A percentile compares a stretch with the other conserved stretches of the same genome.
These are phyloP conservation scores for Corydoras maculifer DNA, from an alignment of 2,113 vertebrate species.

Conservation along the genomic window DNA sequence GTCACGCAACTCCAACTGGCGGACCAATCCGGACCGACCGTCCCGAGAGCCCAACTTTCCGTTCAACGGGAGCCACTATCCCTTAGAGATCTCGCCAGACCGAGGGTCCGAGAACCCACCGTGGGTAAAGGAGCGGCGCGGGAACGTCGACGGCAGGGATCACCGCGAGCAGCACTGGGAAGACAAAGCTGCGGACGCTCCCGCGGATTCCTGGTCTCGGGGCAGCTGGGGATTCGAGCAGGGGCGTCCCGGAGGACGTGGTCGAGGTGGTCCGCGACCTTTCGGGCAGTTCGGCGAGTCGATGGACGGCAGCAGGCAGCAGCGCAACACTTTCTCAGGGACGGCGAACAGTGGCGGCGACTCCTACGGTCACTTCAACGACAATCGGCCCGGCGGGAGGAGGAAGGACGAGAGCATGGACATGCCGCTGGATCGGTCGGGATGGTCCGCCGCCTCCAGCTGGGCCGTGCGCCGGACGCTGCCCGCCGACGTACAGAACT, in stretches of 20 bases:
- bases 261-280: conserved; percentile 57
- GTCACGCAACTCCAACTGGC: conserved; percentile 65
- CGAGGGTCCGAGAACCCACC: conserved; percentile 75
- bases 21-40: conserved; percentile 68
- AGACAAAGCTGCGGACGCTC: conserved; percentile 66
- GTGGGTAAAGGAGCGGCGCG: conserved; percentile 84
- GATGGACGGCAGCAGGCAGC: conserved; percentile 78
- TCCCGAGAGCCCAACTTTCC: conserved; percentile 63
- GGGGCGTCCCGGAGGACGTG: conserved; percentile 67
- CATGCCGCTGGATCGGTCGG: conserved; percentile 79
- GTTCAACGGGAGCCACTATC: conserved; percentile 53
- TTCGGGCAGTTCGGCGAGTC: conserved; percentile 69
- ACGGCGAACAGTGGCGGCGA: conserved; percentile 77
- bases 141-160: conserved; percentile 64
- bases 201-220: conserved; percentile 71
- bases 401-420: conserved; percentile 60
- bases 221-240: conserved; percentile 67
- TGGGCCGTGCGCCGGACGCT: conserved; percentile 93
- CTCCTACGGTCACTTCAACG: conserved; percentile 76
- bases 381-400: conserved; percentile 73
- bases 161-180: conserved; percentile 73
- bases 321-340: conserved; percentile 81
- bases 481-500: conserved; percentile 94
- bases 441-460: conserved; percentile 93
- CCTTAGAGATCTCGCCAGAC: conserved; percentile 64